Base-by-base conservation (phyloP, 2,113 vertebrate genomes). In the Fulica atra region DNA sequence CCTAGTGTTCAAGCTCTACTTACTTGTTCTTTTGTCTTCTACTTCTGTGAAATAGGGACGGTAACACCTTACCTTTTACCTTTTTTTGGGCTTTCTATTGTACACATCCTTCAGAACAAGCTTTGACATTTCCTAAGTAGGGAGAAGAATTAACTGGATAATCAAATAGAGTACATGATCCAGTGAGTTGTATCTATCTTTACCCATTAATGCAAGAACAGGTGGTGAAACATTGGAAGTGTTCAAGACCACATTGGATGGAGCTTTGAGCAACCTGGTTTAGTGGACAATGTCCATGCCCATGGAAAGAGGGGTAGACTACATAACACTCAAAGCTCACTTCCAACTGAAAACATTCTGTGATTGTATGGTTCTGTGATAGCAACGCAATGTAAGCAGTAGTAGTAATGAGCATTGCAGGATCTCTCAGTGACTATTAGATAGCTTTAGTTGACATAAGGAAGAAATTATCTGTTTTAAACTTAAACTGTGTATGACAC, bases 301-400 rank as follows among this genome's bases (percentile, higher is more conserved):
- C 17, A 19, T 8, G 10, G 9, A 20, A 28, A 8, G 33, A 3
- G 2, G 3, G 17, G n/a, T 64, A 8, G 33, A 13, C 17, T 33
- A 25, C 0, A 0, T 29, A 25, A 59, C 20, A 16, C 6, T 87
- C 56, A 65, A 13, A 36, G 14, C 2, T n/a, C 4, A 0, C 5
- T 36, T 81, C 11, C 33, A 84, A 12, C 5, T 4, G 16, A 65
- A 73, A 42, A 1, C 6, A 5, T 65, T 51, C 2, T 20, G 6
- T 56, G 38, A 38, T 48, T 77, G 69, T 65, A 51, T 33, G 33
- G 2, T 48, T 88, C n/a, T 48, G 11, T 8, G 13, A 26, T 28
- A 71, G 42, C 5, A 84, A 17, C 0, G 2, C 7, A 25, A 36
- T 23, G 8, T 2, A 74, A 60, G 4, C 2, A 64, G 35, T 7